Conservation (phyloP, 2,113 vertebrate genomes). For the Neogobius melanostomus region DNA sequence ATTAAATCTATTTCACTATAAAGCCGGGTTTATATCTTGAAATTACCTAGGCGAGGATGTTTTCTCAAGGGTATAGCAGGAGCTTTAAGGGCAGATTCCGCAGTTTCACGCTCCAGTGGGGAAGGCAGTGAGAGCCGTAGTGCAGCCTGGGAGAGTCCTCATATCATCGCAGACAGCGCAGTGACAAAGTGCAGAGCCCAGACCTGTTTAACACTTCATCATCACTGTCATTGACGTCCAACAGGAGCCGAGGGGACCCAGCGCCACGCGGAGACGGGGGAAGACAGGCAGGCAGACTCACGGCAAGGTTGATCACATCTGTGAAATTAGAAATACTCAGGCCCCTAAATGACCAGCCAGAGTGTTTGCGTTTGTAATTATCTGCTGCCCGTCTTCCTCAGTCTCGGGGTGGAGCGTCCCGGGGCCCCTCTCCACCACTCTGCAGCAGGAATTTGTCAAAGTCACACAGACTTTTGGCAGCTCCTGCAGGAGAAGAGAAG, state of each 20-base stretch:
- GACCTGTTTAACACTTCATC: slow-evolving; percentile 66
- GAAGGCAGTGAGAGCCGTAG: slow-evolving; percentile 16
- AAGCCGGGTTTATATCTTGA: slow-evolving; percentile 45
- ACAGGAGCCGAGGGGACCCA: slow-evolving; percentile 31
- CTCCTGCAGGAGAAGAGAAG: slow-evolving; percentile 51
- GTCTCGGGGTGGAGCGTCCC: slow-evolving; percentile 20
- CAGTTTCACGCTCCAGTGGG: slow-evolving; percentile 59
- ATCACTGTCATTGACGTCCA: slow-evolving; percentile 52
- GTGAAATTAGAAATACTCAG: slow-evolving; percentile 74
- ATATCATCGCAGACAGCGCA: slow-evolving; percentile 42
- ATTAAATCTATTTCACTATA: slow-evolving; percentile 22
- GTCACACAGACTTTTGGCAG: slow-evolving; percentile 56
- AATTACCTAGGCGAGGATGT: slow-evolving; percentile 41
- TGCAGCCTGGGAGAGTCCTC: slow-evolving; percentile 37
- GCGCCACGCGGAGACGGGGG: slow-evolving; percentile 32
- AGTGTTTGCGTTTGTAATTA: slow-evolving; percentile 70
- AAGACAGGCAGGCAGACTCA: slow-evolving; percentile 30
- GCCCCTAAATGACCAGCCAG: slow-evolving; percentile 55
- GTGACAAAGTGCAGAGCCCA: slow-evolving; percentile 56
- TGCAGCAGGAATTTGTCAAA: slow-evolving; percentile 57
- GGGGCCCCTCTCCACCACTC: slow-evolving; percentile 20
- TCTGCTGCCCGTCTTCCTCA: slow-evolving; percentile 47
- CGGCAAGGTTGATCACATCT: slow-evolving; percentile 69
- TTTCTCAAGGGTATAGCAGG: slow-evolving; percentile 59
- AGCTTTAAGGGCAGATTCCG: slow-evolving; percentile 59